phyloP scores from a whole-genome alignment of 2,797 vertebrate genomes.

The Premnoplex brunnescens region DNA sequence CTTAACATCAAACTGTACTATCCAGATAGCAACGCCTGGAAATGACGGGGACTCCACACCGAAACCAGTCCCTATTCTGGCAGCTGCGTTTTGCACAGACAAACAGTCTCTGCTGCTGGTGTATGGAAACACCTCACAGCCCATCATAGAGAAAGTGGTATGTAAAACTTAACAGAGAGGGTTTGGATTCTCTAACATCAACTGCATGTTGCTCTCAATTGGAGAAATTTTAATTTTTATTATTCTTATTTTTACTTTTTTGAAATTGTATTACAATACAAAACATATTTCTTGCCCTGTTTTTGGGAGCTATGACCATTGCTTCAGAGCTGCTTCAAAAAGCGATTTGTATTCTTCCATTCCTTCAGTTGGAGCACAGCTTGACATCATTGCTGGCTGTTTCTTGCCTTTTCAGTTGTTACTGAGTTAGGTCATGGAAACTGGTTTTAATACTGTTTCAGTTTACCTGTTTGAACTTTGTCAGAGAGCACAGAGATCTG shows the following conservation, averaged over 20 bases:
- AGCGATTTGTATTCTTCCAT: rapidly evolving
- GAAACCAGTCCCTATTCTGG: slow-evolving; percentile 87
- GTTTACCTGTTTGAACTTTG: neutral
- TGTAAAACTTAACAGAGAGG: slow-evolving; percentile 38
- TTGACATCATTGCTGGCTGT: neutral
- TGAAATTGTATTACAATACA: neutral
- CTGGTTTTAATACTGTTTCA: neutral
- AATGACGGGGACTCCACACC: slow-evolving; percentile 78
- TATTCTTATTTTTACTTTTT: neutral
- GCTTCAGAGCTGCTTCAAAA: neutral
- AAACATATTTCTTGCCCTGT: neutral
- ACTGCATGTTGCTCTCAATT: neutral
- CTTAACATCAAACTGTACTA: slow-evolving; percentile 86
- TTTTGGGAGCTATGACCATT: neutral
- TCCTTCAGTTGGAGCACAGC: neutral
- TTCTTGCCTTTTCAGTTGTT: neutral
- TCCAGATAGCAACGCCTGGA: slow-evolving; percentile 88
- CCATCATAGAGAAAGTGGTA: slow-evolving; percentile 91
- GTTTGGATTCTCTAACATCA: neutral
- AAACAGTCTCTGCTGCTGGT: slow-evolving; percentile 83
- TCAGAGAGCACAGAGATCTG: neutral
- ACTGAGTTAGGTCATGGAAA: neutral
- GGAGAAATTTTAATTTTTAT: neutral
- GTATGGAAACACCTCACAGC: slow-evolving; percentile 91
- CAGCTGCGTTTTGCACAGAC: slow-evolving; percentile 84